These are phyloP conservation scores for Furcula furcula DNA, from an alignment of 2,888 invertebrate genomes.

Conservation along the genomic window DNA sequence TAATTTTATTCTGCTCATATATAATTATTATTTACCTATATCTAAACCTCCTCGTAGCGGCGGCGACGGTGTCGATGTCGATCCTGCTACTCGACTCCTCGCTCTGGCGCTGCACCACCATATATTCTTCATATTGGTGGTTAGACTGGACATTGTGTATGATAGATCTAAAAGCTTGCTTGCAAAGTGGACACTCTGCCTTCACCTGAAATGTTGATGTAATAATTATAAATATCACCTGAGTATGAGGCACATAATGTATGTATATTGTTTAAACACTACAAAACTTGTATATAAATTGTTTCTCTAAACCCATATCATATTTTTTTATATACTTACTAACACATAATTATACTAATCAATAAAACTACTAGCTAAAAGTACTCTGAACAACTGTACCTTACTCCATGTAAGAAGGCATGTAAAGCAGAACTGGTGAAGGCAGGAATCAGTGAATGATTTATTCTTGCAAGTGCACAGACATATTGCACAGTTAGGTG, in stretches of 20 bases:
- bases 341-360: too few species aligned
- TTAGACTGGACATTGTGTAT: conserved; percentile 95
- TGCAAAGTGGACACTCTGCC: conserved; percentile 96
- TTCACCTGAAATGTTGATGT: conserved; percentile 85
- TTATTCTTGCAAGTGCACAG: conserved; percentile 92
- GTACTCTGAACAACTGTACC: too few species aligned
- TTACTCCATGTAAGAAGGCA: conserved; percentile 97
- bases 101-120: conserved; percentile 69
- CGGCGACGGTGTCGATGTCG: conserved; percentile 52
- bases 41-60: conserved; percentile 66
- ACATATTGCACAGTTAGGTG: conserved; percentile 96
- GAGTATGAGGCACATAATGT: too few species aligned
- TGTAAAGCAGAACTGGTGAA: conserved; percentile 96
- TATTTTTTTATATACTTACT: too few species aligned
- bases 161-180: conserved; percentile 94
- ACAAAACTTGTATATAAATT: too few species aligned
- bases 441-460: conserved; percentile 95
- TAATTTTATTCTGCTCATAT: conserved; percentile 10
- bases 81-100: conserved; percentile 50
- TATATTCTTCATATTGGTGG: conserved; percentile 93
- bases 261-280: too few species aligned
- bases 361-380: too few species aligned
- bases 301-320: too few species aligned
- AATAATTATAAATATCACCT: too few species aligned
- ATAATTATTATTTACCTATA: conserved; percentile 54